Conservation (phyloP, 2,888 invertebrate genomes). For the Tachina lurida region DNA sequence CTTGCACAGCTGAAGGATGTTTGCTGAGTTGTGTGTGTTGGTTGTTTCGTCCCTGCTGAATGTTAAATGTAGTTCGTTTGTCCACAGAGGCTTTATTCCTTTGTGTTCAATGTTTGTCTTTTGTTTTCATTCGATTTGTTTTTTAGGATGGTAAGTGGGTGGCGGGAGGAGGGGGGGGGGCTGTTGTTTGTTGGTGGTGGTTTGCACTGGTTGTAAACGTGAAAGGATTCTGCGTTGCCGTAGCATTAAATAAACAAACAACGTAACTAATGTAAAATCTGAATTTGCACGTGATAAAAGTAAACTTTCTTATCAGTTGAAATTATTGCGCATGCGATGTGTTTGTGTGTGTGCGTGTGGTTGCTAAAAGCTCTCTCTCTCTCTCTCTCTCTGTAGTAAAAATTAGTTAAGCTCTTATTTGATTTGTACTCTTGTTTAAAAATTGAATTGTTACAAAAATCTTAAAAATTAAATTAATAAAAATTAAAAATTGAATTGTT, state of each 20-base stretch:
- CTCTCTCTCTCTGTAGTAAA: slow-evolving; percentile 47
- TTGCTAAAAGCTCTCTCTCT: slow-evolving; percentile 22
- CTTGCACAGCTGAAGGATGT: slow-evolving; percentile 54
- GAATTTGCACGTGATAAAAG: slow-evolving; percentile 77
- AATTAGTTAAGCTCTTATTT: slow-evolving; percentile 34
- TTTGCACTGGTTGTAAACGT: slow-evolving; percentile 10
- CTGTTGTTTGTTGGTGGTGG: not conserved
- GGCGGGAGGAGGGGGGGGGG: not conserved
- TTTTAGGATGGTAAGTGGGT: not conserved
- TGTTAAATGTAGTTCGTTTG: slow-evolving; percentile 5
- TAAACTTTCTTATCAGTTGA: slow-evolving; percentile 74
- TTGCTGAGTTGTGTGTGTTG: slow-evolving; percentile 47
- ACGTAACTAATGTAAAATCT: slow-evolving; percentile 40
- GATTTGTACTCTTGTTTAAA: not conserved
- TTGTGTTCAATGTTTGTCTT: slow-evolving; percentile 38
- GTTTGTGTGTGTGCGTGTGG: not conserved
- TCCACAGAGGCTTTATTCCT: slow-evolving; percentile 6
- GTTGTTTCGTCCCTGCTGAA: slow-evolving; percentile 18
- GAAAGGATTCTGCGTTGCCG: slow-evolving; percentile 69
- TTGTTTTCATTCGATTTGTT: slow-evolving; percentile 48
- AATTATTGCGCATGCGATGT: slow-evolving; percentile 42
- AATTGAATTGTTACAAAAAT: slow-evolving; percentile 4
- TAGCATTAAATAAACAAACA: slow-evolving; percentile 62
- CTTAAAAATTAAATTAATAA: no score
- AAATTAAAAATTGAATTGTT: no score